Evolutionary conservation across 2,113 vertebrate species (phyloP), one percentile per base, ranked within the genome.

Genomic region (Xenotilapia longispinis): DNA sequence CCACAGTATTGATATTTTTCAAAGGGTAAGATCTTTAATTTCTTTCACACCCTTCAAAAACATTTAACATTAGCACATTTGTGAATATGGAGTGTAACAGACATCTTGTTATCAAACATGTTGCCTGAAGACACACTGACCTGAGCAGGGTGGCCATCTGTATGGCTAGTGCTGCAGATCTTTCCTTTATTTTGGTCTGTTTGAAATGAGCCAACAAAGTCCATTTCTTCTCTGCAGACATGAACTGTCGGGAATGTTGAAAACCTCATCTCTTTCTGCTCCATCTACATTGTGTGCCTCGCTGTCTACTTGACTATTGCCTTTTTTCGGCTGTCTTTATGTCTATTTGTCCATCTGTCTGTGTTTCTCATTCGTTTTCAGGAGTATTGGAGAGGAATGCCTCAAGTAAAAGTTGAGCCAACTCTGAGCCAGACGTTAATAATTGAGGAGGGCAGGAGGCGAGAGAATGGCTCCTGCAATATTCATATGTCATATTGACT

Each of bases 401-500:
- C 80, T 90, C 47, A 26, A 92, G 92, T 89, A 84, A 88, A 94
- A 95, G 89, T 94, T 93, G 93, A 91, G 91, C 92, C 87, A 92
- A 94, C 90, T 95, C 91, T 87, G 93, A 94, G 92, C 84, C 92
- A 92, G 90, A 94, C 88, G 93, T 96, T 94, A 96, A 96, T 96
- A 95, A 96, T 96, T 94, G 92, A 96, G 92, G 89, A 89, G 91
- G 93, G 93, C 95, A 93, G 87, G 93, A 95, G 93, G 94, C 92
- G 90, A 94, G 91, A 95, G 94, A 96, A 95, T 94, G 94, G 89
- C 95, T 95, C 65, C 94, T 96, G 96, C 95, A 96, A 95, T 96
- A 96, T 97, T 97, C 95, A 97, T 96, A 95, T 92, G 94, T 95
- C 92, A 96, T 96, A 96, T 95, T 96, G 96, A 96, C 95, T 96